Conservation (phyloP, 2,888 invertebrate genomes). For the Mechanitis mazaeus region DNA sequence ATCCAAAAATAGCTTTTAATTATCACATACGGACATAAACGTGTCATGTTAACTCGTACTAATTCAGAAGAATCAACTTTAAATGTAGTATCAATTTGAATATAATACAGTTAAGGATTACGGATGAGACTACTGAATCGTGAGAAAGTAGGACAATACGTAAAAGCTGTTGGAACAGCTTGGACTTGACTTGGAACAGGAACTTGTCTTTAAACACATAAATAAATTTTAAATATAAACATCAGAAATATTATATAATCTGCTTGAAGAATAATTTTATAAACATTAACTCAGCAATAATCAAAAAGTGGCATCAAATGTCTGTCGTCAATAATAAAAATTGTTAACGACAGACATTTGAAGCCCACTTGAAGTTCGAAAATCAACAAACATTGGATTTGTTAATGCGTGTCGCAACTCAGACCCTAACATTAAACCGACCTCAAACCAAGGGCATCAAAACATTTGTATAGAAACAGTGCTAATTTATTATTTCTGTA, state of each 20-base stretch:
- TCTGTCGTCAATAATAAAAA: slow-evolving; percentile 14
- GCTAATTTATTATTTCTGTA: slow-evolving; percentile 69
- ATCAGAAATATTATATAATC: neutral
- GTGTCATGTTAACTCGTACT: slow-evolving; percentile 20
- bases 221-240: no score
- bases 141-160: slow-evolving; percentile 3
- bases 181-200: no score
- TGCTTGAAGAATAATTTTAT: neutral
- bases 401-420: slow-evolving; percentile 57
- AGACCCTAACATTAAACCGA: slow-evolving; percentile 55
- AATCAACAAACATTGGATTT: slow-evolving; percentile 57
- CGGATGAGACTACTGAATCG: slow-evolving; percentile 2
- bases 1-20: slow-evolving; percentile 25
- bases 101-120: slow-evolving; percentile 6
- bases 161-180: neutral
- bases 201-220: neutral
- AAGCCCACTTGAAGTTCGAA: slow-evolving; percentile 54
- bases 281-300: slow-evolving; percentile 22
- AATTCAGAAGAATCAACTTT: slow-evolving; percentile 16
- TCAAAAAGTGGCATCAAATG: slow-evolving; percentile 13
- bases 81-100: slow-evolving; percentile 5
- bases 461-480: slow-evolving; percentile 56
- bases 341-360: slow-evolving; percentile 40
- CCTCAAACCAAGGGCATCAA: slow-evolving; percentile 63
- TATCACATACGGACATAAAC: slow-evolving; percentile 18